phyloP scores from a whole-genome alignment of 2,113 vertebrate species.

The Eudyptes chrysolophus region DNA sequence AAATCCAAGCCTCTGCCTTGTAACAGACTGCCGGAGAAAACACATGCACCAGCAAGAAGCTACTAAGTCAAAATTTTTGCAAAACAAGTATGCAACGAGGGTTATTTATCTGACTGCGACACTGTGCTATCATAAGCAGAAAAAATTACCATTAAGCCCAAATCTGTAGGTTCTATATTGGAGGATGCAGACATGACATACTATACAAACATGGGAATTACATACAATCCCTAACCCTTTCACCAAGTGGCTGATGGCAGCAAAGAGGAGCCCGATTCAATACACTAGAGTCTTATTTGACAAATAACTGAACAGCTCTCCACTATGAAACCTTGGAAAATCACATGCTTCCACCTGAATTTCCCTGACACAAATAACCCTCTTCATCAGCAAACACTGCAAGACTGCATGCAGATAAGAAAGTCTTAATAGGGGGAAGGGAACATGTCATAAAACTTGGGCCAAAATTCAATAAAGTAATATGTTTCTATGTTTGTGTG shows the following conservation, averaged over 20 bases:
- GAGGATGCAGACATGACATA: background rate
- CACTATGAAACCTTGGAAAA: background rate
- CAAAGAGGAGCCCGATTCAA: background rate
- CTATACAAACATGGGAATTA: background rate
- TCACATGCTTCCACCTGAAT: background rate
- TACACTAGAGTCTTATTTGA: background rate
- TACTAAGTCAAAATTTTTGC: background rate
- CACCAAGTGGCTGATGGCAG: background rate
- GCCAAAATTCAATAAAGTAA: background rate
- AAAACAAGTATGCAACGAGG: rapidly evolving
- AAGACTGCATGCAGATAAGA: background rate
- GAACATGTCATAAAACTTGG: background rate
- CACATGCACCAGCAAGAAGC: background rate
- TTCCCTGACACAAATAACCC: background rate
- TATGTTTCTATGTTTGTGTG: background rate
- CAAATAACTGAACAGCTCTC: background rate
- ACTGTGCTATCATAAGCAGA: background rate
- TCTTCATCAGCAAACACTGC: background rate
- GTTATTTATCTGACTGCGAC: background rate
- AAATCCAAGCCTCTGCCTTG: background rate
- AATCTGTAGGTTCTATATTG: background rate
- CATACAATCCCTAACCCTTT: background rate
- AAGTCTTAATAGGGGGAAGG: background rate
- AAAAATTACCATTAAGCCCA: background rate
- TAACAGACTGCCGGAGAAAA: background rate